These are phyloP conservation scores for Cavia aperea DNA, from an alignment of 2,113 vertebrate genomes.

Conservation along the genomic window DNA sequence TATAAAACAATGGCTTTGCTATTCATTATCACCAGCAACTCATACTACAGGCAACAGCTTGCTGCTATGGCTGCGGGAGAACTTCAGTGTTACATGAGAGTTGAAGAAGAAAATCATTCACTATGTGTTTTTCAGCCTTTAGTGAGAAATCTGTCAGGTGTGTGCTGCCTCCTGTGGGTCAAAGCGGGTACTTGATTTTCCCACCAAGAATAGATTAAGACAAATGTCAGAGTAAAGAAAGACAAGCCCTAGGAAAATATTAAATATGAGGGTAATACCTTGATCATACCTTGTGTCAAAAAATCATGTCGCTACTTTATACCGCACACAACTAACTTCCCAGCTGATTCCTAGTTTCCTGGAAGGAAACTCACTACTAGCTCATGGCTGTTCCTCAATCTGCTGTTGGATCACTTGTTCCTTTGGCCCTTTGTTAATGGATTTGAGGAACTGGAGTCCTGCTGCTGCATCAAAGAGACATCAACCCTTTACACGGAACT, in stretches of 20 bases:
- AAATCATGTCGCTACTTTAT: background rate
- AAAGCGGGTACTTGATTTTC: background rate
- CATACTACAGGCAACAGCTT: background rate
- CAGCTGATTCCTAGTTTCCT: too few species aligned
- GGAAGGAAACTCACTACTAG: background rate
- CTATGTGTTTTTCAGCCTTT: background rate
- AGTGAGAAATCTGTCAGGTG: background rate
- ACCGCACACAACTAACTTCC: background rate
- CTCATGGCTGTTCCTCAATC: background rate
- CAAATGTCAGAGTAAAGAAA: background rate
- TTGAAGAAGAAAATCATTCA: background rate
- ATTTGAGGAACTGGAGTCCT: background rate
- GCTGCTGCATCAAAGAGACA: background rate
- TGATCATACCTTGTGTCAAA: background rate
- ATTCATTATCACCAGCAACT: background rate
- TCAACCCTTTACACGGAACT: background rate
- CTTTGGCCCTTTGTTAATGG: background rate
- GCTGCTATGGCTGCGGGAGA: background rate
- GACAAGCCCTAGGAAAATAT: background rate
- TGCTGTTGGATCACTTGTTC: too few species aligned
- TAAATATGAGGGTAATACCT: background rate
- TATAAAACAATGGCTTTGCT: background rate
- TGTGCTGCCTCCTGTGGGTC: constrained; percentile 60
- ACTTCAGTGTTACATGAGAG: background rate
- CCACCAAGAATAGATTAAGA: too few species aligned